Evolutionary conservation across 2,888 invertebrate genomes (phyloP).

Genomic region (Podotricha telesiphe): DNA sequence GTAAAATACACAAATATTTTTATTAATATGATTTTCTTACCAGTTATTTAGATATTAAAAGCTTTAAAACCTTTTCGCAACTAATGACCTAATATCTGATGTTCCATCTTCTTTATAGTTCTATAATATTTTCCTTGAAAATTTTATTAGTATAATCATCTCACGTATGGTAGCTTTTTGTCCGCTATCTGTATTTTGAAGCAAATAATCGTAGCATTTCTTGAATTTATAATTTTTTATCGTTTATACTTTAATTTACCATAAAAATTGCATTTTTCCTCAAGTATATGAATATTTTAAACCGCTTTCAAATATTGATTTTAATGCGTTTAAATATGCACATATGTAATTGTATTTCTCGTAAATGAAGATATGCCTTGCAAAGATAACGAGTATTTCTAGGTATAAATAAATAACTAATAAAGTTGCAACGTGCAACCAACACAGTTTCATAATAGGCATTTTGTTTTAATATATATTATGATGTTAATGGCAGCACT

Average conservation of each 20-base stretch:
- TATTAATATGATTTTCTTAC: background rate
- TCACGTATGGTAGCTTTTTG: background rate
- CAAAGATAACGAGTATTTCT: background rate
- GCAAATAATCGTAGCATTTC: background rate
- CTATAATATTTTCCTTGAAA: background rate
- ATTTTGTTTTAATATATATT: conserved; percentile 9
- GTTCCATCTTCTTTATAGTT: background rate
- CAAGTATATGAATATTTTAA: background rate
- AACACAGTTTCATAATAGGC: background rate
- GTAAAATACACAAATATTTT: background rate
- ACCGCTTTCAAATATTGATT: background rate
- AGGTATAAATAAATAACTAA: background rate
- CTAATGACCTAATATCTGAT: background rate
- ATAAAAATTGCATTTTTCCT: background rate
- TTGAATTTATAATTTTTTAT: background rate
- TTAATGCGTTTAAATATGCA: background rate
- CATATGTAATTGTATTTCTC: background rate
- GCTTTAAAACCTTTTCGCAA: background rate
- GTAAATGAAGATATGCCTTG: background rate
- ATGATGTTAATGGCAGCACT: conserved; percentile 13
- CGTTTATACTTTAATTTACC: background rate
- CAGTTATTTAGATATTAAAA: background rate
- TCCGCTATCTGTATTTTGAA: background rate
- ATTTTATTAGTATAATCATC: background rate
- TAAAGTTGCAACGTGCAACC: background rate